Evolutionary conservation across 2,797 vertebrate species (phyloP).

Genomic region (Denticeps clupeoides): DNA sequence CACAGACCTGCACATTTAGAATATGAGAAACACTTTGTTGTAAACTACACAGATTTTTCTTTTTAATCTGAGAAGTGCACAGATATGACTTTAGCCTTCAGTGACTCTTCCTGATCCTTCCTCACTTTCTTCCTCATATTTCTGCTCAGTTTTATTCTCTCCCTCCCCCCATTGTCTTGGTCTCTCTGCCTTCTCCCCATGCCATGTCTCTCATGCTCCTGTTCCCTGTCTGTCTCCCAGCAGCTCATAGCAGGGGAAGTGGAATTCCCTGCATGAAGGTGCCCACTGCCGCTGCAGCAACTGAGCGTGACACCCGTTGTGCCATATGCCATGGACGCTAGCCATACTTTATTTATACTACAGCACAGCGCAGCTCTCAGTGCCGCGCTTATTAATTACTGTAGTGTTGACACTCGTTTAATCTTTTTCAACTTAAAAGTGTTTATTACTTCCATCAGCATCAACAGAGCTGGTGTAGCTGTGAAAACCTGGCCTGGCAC

Average conservation of each 20-base stretch:
- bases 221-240: background rate
- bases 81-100: too few species aligned
- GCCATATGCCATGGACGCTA: constrained; percentile 59
- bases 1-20: too few species aligned
- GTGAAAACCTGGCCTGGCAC: constrained; percentile 45
- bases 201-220: too few species aligned
- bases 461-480: constrained; percentile 43
- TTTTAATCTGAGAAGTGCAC: too few species aligned
- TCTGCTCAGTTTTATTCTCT: background rate
- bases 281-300: constrained; percentile 66
- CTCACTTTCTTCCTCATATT: background rate
- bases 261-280: constrained; percentile 53
- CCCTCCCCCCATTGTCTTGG: background rate
- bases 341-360: constrained; percentile 62
- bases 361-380: constrained; percentile 58
- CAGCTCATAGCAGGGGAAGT: constrained; percentile 40
- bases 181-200: background rate
- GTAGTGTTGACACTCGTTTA: constrained; percentile 61
- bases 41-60: too few species aligned
- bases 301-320: constrained; percentile 46
- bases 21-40: too few species aligned
- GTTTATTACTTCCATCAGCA: constrained; percentile 64
- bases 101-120: background rate
- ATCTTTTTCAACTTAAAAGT: constrained; percentile 69
- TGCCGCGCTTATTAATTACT: constrained; percentile 69